A percentile compares a stretch with the other conserved stretches of the same genome.
These are phyloP conservation scores for Ginglymostoma cirratum DNA, from an alignment of 2,113 vertebrate species.

Conservation along the genomic window DNA sequence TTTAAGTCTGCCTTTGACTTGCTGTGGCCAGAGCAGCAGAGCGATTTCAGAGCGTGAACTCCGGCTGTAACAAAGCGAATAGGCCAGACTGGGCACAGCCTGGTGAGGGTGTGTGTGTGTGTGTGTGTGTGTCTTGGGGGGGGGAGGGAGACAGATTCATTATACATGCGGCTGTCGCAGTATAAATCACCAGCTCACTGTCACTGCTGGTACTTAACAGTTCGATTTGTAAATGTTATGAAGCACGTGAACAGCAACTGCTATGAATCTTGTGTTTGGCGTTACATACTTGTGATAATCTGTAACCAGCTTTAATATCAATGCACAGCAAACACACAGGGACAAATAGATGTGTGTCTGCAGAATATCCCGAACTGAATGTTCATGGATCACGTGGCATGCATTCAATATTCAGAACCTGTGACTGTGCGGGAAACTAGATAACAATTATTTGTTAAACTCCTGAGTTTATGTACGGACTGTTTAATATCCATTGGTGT, in stretches of 20 bases:
- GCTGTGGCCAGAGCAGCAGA: not conserved
- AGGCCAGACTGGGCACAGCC: not conserved
- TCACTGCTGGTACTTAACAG: conserved; percentile 47
- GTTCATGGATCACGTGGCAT: not conserved
- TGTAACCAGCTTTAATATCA: not conserved
- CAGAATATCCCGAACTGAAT: not conserved
- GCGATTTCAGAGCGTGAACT: not conserved
- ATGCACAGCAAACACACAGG: not conserved
- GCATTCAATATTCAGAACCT: not conserved
- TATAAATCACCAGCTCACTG: conserved; percentile 50
- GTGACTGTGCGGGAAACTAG: not conserved
- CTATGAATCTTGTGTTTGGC: not conserved
- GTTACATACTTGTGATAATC: not conserved
- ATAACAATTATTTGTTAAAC: too few species aligned
- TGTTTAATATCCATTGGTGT: not conserved
- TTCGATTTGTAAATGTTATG: conserved; percentile 32
- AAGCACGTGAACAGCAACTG: conserved; percentile 21
- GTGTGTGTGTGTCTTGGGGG: not conserved
- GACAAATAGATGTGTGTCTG: not conserved
- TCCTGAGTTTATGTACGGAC: not conserved
- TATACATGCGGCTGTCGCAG: conserved; percentile 43
- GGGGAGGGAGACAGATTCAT: conserved; percentile 20
- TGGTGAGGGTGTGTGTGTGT: not conserved
- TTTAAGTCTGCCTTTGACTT: not conserved
- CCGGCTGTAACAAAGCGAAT: conserved; percentile 13